Evolutionary conservation across 2,888 invertebrate genomes (phyloP).

Genomic region (Athalia rosae): DNA sequence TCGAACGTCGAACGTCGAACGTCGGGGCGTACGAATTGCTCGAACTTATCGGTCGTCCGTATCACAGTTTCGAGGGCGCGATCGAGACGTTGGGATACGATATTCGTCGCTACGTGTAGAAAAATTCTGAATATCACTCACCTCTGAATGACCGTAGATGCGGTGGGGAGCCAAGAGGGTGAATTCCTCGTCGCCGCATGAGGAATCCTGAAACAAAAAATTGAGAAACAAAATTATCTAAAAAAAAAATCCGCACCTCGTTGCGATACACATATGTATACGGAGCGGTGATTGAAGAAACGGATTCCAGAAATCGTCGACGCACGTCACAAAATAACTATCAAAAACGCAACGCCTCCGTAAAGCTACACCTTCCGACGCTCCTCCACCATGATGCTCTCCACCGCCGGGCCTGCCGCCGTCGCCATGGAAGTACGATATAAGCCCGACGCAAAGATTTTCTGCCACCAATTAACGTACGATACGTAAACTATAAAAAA

Average conservation of each 20-base stretch:
- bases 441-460: not conserved
- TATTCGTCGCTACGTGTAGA: not conserved
- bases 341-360: slow-evolving; percentile 65
- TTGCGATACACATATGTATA: not conserved
- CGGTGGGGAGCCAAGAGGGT: slow-evolving; percentile 58
- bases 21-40: not conserved
- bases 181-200: slow-evolving; percentile 65
- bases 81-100: not conserved
- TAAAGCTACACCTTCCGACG: slow-evolving; percentile 41
- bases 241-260: not conserved
- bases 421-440: not conserved
- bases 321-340: slow-evolving; percentile 52
- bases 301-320: too few relatives aligned
- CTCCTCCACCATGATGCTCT: slow-evolving; percentile 19
- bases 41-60: not conserved
- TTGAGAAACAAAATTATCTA: not conserved
- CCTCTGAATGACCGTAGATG: slow-evolving; percentile 38
- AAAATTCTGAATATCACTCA: slow-evolving; percentile 19
- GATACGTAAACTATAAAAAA: too few relatives aligned
- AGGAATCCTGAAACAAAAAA: slow-evolving; percentile 61
- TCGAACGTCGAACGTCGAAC: too few relatives aligned
- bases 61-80: not conserved
- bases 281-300: too few relatives aligned
- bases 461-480: not conserved
- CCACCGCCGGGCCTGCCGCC: slow-evolving; percentile 24